Conservation (phyloP, 1,140 invertebrate species). For the Whitmania pigra region DNA sequence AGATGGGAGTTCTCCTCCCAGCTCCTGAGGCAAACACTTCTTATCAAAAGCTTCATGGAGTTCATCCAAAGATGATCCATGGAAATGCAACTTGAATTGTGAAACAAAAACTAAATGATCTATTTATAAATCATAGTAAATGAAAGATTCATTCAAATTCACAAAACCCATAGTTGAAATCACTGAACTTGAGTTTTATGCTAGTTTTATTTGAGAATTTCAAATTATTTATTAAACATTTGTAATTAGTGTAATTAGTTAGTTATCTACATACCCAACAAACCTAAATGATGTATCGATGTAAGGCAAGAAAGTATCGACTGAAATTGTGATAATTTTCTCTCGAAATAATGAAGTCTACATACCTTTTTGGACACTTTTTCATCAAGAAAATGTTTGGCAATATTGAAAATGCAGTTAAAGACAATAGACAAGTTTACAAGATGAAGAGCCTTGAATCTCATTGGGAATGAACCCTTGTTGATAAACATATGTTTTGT, state of each 20-base stretch:
- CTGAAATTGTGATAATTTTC: no score
- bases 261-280: no score
- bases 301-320: no score
- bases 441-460: slow-evolving; percentile 61
- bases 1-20: slow-evolving; percentile 2
- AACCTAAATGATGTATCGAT: no score
- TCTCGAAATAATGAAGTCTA: no score
- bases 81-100: slow-evolving; percentile 1
- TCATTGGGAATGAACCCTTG: slow-evolving; percentile 55
- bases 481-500: slow-evolving; percentile 29
- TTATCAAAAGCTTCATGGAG: slow-evolving; percentile 2
- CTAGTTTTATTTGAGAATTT: no score
- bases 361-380: slow-evolving; percentile 44
- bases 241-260: no score
- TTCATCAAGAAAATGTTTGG: slow-evolving; percentile 62
- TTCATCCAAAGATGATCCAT: not conserved
- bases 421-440: slow-evolving; percentile 65
- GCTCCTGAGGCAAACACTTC: slow-evolving; percentile 8
- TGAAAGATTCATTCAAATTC: no score
- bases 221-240: no score
- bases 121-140: no score
- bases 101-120: not conserved
- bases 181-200: not conserved
- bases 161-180: not conserved
- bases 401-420: slow-evolving; percentile 59